phyloP scores from a whole-genome alignment of 2,888 invertebrate species.

The Arrhopalites spinosus region DNA sequence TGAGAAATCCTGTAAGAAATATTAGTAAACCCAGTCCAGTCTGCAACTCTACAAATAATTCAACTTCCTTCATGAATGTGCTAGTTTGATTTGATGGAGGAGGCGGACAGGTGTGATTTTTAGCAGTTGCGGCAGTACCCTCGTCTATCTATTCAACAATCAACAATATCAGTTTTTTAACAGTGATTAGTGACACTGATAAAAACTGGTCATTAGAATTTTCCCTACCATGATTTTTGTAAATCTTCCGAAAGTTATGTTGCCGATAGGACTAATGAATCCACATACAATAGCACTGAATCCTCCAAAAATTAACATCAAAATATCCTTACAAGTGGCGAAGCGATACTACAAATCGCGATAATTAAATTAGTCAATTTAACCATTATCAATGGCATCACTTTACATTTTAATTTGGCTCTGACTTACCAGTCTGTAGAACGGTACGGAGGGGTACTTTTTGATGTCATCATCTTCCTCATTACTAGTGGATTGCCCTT shows the following conservation, averaged over 20 bases:
- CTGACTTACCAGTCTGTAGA: constrained; percentile 16
- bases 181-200: too few species aligned
- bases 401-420: too few species aligned
- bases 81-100: constrained; percentile 39
- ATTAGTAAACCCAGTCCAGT: constrained; percentile 35
- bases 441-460: constrained; percentile 18
- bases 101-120: constrained; percentile 39
- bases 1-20: constrained; percentile 45
- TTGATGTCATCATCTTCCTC: constrained; percentile 1
- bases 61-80: constrained; percentile 47
- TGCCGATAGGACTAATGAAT: constrained; percentile 40
- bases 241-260: constrained; percentile 47
- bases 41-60: constrained; percentile 44
- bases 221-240: constrained; percentile 50
- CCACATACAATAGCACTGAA: constrained; percentile 22
- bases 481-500: neutral
- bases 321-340: constrained; percentile 21
- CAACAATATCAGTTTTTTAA: too few species aligned
- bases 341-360: constrained; percentile 15
- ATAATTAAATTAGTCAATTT: neutral
- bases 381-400: too few species aligned
- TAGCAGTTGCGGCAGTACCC: neutral
- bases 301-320: constrained; percentile 6
- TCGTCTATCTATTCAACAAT: constrained; percentile 16
- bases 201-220: too few species aligned